Evolutionary conservation across 2,113 vertebrate species (phyloP).

Genomic region (Condylura cristata): DNA sequence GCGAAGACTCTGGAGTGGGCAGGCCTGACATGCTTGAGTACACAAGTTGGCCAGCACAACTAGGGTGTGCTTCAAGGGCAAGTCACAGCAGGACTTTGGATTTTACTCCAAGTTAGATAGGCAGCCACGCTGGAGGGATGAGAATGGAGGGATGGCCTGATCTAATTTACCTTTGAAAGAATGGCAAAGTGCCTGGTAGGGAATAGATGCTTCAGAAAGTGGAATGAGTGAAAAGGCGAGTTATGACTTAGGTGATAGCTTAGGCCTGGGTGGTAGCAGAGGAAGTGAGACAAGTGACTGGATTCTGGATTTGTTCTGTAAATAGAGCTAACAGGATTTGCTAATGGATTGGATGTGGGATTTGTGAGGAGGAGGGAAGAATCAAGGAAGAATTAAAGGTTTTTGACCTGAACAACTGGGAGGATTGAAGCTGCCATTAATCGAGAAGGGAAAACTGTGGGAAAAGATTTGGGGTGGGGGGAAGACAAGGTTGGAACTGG

Average conservation of each 20-base stretch:
- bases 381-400: constrained; percentile 23
- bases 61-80: no score
- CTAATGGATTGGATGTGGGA: not conserved
- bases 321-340: not conserved
- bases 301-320: not conserved
- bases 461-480: not conserved
- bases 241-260: not conserved
- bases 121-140: not conserved
- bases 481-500: not conserved
- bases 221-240: not conserved
- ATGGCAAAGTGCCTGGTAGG: not conserved
- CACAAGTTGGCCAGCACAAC: not conserved
- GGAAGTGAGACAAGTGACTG: not conserved
- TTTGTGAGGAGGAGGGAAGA: not conserved
- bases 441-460: not conserved
- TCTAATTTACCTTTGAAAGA: not conserved
- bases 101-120: not conserved
- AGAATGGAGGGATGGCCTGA: not conserved
- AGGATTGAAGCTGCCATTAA: not conserved
- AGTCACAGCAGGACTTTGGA: not conserved
- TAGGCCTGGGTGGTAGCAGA: not conserved
- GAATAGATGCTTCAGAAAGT: not conserved
- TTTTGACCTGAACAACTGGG: constrained; percentile 54
- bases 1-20: not conserved
- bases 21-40: not conserved